Evolutionary conservation across 92 coral and sea anemone genomes (phyloP), one percentile per base, ranked within the genome.

Genomic region (Desmophyllum pertusum): DNA sequence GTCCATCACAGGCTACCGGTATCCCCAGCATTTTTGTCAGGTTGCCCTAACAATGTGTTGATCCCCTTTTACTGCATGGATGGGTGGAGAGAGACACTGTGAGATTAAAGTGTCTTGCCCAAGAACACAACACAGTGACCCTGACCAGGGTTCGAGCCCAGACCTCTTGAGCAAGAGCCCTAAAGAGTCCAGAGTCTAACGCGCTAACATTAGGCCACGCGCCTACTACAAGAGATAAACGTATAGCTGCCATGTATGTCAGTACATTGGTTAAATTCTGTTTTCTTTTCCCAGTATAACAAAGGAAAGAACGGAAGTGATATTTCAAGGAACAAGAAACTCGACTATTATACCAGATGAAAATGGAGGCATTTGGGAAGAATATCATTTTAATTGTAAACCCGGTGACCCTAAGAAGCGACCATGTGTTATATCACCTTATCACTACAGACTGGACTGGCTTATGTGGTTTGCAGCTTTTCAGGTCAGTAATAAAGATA

Each of bases 381-480:
- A 96, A 73, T 96, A 92, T 76, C 92, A 96, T 72, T 96, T 96
- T 81, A 92, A 94, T 10, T 96, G 99, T 85, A 96, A 96, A 87
- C 99, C 99, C 36, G 99, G 99, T 17, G 87, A 90, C 67, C 89
- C 91, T 17, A 86, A 67, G 42, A 81, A 91, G 38, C 85, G 98
- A 21, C 99, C 99, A 45, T 96, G 99, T 91, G 39, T 96, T 30
- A 96, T 96, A 65, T 94, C 99, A 35, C 99, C 99, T 0, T 96
- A 96, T 80, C 99, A 96, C 86, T 96, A 94, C 86, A 89, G 99
- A 68, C 89, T 96, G 75, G 99, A 96, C 81, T 96, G 99, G 99
- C 89, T 96, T 27, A 96, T 96, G 99, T 96, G 99, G 99, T 96
- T 96, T 89, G 98, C 99, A 50, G 99, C 99, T 27, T 96, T 96